Conservation (phyloP, 2,113 vertebrate genomes). For the Choloepus hoffmanni region DNA sequence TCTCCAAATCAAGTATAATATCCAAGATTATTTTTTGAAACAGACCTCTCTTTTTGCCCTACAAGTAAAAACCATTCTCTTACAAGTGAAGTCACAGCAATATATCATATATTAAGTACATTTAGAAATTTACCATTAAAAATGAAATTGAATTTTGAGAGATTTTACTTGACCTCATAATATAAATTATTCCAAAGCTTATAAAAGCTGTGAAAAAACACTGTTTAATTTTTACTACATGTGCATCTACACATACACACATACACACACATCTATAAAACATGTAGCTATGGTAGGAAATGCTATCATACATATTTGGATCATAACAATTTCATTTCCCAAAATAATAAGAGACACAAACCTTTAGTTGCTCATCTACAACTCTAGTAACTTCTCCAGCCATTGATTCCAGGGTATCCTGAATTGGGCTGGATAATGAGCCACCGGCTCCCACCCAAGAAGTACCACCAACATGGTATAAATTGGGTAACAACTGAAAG, state of each 20-base stretch:
- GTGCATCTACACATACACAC: too few relatives aligned
- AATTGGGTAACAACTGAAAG: conserved; percentile 94
- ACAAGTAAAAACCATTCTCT: neutral
- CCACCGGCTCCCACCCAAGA: conserved; percentile 91
- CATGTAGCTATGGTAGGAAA: neutral
- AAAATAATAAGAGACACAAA: conserved; percentile 75
- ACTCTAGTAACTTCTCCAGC: conserved; percentile 96
- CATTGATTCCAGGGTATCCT: conserved; percentile 97
- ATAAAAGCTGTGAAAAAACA: neutral
- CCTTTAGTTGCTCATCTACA: conserved; percentile 97
- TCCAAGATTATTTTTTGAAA: neutral
- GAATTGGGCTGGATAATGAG: conserved; percentile 92
- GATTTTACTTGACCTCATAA: neutral
- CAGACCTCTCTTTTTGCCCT: neutral
- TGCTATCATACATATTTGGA: neutral
- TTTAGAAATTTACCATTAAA: neutral
- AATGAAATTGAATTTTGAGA: neutral
- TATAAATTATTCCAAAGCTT: neutral
- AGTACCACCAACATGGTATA: conserved; percentile 94
- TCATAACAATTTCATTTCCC: neutral
- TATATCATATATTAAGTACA: neutral
- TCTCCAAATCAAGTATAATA: neutral
- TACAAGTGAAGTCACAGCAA: neutral
- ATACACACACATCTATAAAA: neutral
- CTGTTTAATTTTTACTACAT: neutral